These are phyloP conservation scores for Dromaius novaehollandiae DNA, from an alignment of 2,113 vertebrate species.

Conservation along the genomic window DNA sequence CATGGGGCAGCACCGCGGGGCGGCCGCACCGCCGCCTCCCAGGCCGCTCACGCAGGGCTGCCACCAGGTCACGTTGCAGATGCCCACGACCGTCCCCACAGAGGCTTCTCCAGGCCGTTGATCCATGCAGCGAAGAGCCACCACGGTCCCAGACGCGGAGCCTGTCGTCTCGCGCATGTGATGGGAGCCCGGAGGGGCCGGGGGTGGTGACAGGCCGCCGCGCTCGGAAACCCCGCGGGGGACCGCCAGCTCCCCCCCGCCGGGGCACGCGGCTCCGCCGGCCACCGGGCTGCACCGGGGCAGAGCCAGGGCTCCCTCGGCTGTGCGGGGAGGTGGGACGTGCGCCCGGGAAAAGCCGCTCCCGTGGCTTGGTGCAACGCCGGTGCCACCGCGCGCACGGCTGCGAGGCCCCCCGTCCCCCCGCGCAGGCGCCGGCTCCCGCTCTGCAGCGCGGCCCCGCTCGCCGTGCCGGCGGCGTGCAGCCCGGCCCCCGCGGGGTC, in stretches of 20 bases:
- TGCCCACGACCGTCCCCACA: neutral
- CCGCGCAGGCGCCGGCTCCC: too few species aligned
- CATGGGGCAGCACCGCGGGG: too few species aligned
- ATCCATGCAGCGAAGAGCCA: neutral
- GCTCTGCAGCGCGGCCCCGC: too few species aligned
- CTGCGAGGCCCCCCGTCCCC: too few species aligned
- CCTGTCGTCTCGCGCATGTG: neutral
- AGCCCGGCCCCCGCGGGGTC: neutral
- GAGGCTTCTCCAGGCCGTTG: neutral
- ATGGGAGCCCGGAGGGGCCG: neutral
- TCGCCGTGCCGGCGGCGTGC: neutral
- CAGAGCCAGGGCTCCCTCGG: fast-evolving
- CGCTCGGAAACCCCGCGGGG: neutral
- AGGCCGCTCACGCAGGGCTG: too few species aligned
- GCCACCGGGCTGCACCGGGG: fast-evolving
- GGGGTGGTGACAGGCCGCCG: neutral
- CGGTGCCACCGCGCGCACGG: too few species aligned
- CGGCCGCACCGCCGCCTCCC: too few species aligned
- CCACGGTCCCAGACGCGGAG: neutral
- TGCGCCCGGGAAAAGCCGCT: neutral
- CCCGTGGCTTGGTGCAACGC: neutral
- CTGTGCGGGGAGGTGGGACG: neutral
- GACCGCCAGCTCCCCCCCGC: neutral
- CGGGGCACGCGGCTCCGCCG: fast-evolving
- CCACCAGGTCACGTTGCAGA: neutral